Evolutionary conservation across 2,888 invertebrate genomes (phyloP).

Genomic region (Euzetes globulus): DNA sequence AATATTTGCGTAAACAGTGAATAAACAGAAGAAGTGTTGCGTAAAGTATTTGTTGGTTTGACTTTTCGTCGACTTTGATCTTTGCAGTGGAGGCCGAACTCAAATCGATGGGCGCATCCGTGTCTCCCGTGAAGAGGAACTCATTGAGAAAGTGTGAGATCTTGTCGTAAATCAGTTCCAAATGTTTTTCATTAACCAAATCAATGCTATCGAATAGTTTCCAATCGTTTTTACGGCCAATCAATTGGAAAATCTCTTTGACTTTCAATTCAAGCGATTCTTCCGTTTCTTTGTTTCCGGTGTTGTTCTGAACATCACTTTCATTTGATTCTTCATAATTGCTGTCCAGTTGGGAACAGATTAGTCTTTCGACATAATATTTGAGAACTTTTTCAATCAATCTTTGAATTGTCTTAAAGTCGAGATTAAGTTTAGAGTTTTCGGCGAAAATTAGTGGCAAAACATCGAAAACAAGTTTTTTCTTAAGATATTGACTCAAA

Average conservation of each 20-base stretch:
- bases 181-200: background rate
- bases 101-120: constrained; percentile 8
- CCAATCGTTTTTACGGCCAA: constrained; percentile 24
- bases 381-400: background rate
- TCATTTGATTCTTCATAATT: background rate
- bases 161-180: constrained; percentile 9
- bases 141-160: constrained; percentile 3
- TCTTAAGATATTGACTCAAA: constrained; percentile 23
- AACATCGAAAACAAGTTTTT: constrained; percentile 32
- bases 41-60: constrained; percentile 10
- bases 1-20: background rate
- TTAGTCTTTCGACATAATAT: constrained; percentile 1
- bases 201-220: background rate
- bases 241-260: constrained; percentile 12
- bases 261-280: background rate
- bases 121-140: background rate
- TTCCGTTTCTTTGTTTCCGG: background rate
- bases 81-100: background rate
- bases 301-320: background rate
- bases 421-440: constrained; percentile 11
- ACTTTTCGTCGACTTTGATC: background rate
- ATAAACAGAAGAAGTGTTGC: constrained; percentile 11
- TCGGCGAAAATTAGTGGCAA: constrained; percentile 32
- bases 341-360: background rate
- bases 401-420: background rate